Base-by-base conservation (phyloP, 2,888 invertebrate species). In the Chloromyia formosa region DNA sequence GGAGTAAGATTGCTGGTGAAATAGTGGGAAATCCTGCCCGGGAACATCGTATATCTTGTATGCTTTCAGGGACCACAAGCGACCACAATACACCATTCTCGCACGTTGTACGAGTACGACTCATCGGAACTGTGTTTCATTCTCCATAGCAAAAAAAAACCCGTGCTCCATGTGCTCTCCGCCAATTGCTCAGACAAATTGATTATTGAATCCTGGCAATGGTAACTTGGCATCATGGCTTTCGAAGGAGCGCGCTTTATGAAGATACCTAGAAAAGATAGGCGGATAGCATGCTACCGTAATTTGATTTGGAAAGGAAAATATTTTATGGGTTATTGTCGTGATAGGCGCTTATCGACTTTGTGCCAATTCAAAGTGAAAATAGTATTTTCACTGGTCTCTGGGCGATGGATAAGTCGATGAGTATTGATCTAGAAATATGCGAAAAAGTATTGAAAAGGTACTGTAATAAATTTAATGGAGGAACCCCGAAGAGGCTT, bases 231-330 rank as follows among this genome's bases (percentile, higher is more conserved):
- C 61, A 23, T 61, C 61, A 14, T 27, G 49, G 20, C 61, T 7
- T 20, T 35, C 20, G 23, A 27, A 35, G 27, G 27, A 35, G 27
- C 27, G 27, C 61, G 27, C 23, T 61, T 23, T 61, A 61, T 61
- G 61, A 61, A 61, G 61, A 61, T 61, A 61, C 61, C 61, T 14
- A 14, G 27, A 12, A 61, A 4, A 61, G 61, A 61, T 61, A 61
- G 61, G 61, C 27, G 61, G 35, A 23, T 61, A 20, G 14, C 61
- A 61, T 27, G 61, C 61, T 20, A 61, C 5, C 35, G 61, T 61
- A 61, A 61, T 61, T 61, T 61, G 61, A 61, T 61, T 61, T 61
- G 23, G 14, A 61, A 61, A 14, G 61, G 61, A 61, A 61, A 61
- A 61, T 61, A 61, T 61, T 61, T 61, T 61, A 61, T 61, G 20